Percentiles rank a stretch among this genome's conserved stretches.
Conservation (phyloP, 1,140 invertebrate genomes). For the Thaumatotibia leucotreta region DNA sequence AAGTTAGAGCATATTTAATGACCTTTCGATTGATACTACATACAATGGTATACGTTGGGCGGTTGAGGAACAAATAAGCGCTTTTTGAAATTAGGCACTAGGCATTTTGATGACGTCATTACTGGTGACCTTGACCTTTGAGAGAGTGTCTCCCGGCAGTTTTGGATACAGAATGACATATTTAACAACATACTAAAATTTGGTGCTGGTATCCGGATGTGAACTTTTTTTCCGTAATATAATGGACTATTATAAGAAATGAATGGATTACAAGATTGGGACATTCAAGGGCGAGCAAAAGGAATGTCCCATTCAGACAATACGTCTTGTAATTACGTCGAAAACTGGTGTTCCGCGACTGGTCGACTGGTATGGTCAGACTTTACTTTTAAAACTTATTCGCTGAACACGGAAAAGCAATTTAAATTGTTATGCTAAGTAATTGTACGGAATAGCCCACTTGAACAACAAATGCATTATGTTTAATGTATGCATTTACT, state of each 20-base stretch:
- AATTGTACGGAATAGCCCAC: constrained; percentile 30
- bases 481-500: not conserved
- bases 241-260: not conserved
- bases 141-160: too few species aligned
- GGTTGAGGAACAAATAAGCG: too few species aligned
- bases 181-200: too few species aligned
- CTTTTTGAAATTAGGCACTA: too few species aligned
- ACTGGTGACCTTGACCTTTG: too few species aligned
- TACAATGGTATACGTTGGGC: too few species aligned
- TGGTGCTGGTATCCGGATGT: too few species aligned
- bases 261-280: not conserved
- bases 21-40: too few species aligned
- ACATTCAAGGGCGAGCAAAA: not conserved
- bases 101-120: too few species aligned
- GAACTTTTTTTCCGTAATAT: too few species aligned
- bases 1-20: too few species aligned
- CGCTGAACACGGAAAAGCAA: constrained; percentile 46
- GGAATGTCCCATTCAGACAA: not conserved
- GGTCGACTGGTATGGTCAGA: not conserved
- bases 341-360: not conserved
- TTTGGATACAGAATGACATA: too few species aligned
- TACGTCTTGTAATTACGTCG: not conserved
- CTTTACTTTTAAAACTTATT: constrained; percentile 25
- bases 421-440: constrained; percentile 45
- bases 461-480: constrained; percentile 10